Base-by-base conservation (phyloP, 1,140 invertebrate species). In the Acromyrmex charruanus region DNA sequence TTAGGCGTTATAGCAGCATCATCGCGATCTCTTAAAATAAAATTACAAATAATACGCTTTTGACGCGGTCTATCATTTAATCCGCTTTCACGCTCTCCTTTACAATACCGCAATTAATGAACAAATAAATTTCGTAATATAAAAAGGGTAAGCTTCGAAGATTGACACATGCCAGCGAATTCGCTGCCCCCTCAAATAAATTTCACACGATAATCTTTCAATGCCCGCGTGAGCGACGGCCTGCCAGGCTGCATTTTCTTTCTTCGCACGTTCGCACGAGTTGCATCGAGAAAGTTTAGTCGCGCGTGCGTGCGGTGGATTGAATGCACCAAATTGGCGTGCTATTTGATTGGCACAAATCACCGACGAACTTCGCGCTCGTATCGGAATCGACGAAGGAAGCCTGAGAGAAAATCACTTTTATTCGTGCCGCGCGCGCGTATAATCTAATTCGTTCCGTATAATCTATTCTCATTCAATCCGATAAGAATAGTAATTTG, bases 171-270 rank as follows among this genome's bases (percentile, higher is more conserved):
- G 77, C 49, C 63, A 84, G 80, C 25, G 25, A 74, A 84, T 71
- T 82, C 39, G 55, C 68, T 58, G 75, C n/a, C 44, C 55, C 82
- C 61, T 89, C 77, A 69, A 90, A 90, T 89, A 89, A 89, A 90
- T 90, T 90, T 84, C 55, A 44, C 28, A 66, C 88, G 88, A 87
- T 90, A 90, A 90, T 90, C 89, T 89, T 79, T 65, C 75, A 75
- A 65, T 88, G 31, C 58, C 55, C 35, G 72, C 58, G 58, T 84
- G 53, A 77, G 85, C 49, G 75, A 75, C 80, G 69, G 80, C 69
- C 55, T 63, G 80, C 69, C 55, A 84, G 28, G 55, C 55, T 84
- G 69, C 80, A 84, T 84, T 84, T 84, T 84, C 80, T 84, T 77
- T 55, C 84, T 66, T 71, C 85, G 68, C 68, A 80, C 74, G 66